Conservation (phyloP, 2,113 vertebrate species). For the Pipa parva region DNA sequence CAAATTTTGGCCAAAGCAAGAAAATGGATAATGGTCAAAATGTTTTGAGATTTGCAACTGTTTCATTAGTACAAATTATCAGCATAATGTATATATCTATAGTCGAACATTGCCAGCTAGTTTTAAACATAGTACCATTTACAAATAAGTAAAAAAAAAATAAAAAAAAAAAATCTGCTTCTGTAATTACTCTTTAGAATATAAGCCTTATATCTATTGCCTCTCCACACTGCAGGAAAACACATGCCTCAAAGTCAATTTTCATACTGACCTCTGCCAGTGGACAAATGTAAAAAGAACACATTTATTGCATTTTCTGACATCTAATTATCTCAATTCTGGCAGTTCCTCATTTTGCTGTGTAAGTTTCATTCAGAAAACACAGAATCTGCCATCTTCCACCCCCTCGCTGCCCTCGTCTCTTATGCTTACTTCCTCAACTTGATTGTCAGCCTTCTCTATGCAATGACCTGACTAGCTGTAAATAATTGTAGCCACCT, state of each 20-base stretch:
- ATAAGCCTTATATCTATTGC: too few species aligned
- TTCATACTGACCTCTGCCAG: background rate
- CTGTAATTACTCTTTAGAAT: too few species aligned
- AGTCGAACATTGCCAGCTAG: too few species aligned
- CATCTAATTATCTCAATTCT: slow-evolving; percentile 30
- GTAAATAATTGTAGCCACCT: slow-evolving; percentile 35
- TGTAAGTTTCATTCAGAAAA: slow-evolving; percentile 18
- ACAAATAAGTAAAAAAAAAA: background rate
- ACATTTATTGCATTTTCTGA: slow-evolving; percentile 33
- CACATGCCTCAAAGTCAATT: too few species aligned
- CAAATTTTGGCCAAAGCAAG: too few species aligned
- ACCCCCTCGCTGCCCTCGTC: slow-evolving; percentile 25
- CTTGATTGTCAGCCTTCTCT: slow-evolving; percentile 38
- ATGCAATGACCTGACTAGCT: slow-evolving; percentile 31
- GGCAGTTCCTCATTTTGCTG: slow-evolving; percentile 31
- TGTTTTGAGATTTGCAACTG: too few species aligned
- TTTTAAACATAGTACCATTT: background rate
- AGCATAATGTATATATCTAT: too few species aligned
- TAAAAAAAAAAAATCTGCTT: too few species aligned
- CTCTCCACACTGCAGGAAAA: background rate
- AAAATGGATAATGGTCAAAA: too few species aligned
- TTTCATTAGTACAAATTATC: too few species aligned
- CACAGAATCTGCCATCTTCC: slow-evolving; percentile 7
- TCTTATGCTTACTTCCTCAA: slow-evolving; percentile 32
- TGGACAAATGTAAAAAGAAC: slow-evolving; percentile 2